A percentile compares a stretch with the other conserved stretches of the same genome.
phyloP scores from a whole-genome alignment of 2,113 vertebrate genomes.

The Pseudorasbora parva region DNA sequence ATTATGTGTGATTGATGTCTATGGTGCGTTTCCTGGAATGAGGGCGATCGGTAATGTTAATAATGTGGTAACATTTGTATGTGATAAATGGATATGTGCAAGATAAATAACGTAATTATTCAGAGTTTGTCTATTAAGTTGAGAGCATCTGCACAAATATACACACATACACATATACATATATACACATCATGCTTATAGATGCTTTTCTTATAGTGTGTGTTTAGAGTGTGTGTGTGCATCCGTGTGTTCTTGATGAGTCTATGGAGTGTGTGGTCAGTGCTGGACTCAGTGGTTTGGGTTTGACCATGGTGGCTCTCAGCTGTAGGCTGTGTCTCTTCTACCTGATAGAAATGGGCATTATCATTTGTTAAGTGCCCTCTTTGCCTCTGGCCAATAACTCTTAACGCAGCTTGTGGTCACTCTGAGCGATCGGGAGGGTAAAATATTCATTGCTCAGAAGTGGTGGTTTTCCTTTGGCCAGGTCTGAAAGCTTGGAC shows the following conservation, averaged over 20 bases:
- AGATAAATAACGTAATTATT: neutral
- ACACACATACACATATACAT: neutral
- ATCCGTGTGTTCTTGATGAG: conserved; percentile 8
- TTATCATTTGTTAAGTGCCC: conserved; percentile 84
- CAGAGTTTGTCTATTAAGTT: neutral
- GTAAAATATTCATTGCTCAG: conserved; percentile 81
- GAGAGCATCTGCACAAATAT: conserved; percentile 49
- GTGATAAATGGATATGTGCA: neutral
- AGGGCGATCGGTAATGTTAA: conserved; percentile 18
- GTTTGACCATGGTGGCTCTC: conserved; percentile 69
- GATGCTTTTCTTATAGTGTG: conserved; percentile 31
- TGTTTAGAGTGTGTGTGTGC: conserved; percentile 1
- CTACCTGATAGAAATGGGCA: conserved; percentile 75
- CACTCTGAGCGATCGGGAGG: conserved; percentile 79
- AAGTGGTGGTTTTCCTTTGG: conserved; percentile 81
- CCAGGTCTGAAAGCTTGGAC: conserved; percentile 75
- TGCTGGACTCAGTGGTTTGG: conserved; percentile 71
- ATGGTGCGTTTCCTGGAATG: conserved; percentile 49
- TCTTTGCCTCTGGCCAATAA: conserved; percentile 78
- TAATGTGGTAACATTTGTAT: conserved; percentile 15
- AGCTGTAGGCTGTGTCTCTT: conserved; percentile 67
- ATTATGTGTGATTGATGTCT: conserved; percentile 50
- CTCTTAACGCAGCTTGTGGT: conserved; percentile 84
- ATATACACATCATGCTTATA: neutral
- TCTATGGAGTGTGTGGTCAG: conserved; percentile 75